Evolutionary conservation across 1,140 invertebrate species (phyloP), one percentile per base, ranked within the genome.

Genomic region (Panulirus ornatus): DNA sequence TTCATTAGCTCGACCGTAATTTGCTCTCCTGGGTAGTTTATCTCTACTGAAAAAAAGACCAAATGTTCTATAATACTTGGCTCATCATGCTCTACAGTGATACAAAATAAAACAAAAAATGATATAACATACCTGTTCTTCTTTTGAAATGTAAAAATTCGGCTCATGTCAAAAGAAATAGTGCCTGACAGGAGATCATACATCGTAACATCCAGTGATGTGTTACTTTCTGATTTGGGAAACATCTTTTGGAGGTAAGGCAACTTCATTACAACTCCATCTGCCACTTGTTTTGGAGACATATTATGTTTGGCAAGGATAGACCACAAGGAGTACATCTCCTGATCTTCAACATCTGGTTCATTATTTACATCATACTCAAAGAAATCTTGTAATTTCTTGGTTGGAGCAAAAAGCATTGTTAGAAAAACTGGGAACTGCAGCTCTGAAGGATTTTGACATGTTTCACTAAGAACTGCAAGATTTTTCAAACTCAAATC

Each of bases 321-420:
- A 27, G 38, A 19, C 36, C 73, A 82, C 19, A 88, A n/a, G 22
- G 85, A 22, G 14, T 38, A 1, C 34, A 88, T 40, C 36, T 88
- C 86, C 1, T 75, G 8, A n/a, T 3, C 16, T 75, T 42, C 71
- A 75, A 1, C 71, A 75, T 14, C 8, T 38, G 36, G 11, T 40
- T 75, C 71, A 75, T 6, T 40, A 30, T 75, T 38, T 71, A 34
- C 70, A 38, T 75, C 36, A 40, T 34, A 40, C 14, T 42, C 11
- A 75, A 75, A n/a, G 30, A 63, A 63, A 71, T 90, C 75, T 27
- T 34, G 42, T 1, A 90, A 75, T 11, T 71, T 75, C 14, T 40
- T 47, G 30, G n/a, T 63, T 42, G 89, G 89, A 47, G 89, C 89
- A 85, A 79, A 90, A 2, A 90, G 82, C 82, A 90, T 85, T 27